Evolutionary conservation across 2,888 invertebrate genomes (phyloP).

Genomic region (Amiota communis): DNA sequence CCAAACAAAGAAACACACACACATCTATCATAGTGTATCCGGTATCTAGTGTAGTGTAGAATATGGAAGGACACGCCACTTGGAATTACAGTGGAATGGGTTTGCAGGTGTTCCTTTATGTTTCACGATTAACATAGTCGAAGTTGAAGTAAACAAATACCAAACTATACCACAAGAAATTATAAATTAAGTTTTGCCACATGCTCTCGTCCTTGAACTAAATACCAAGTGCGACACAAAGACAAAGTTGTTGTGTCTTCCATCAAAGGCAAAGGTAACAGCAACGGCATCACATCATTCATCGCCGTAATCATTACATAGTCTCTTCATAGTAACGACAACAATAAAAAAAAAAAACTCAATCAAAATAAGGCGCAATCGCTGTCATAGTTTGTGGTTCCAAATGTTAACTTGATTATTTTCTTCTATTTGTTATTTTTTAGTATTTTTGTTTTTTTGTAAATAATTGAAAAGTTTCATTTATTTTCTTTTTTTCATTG

Average conservation of each 20-base stretch:
- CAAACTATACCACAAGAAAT: conserved; percentile 2
- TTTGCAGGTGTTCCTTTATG: conserved; percentile 52
- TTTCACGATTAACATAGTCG: conserved; percentile 20
- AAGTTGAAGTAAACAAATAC: conserved; percentile 41
- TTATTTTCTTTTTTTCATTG: not conserved
- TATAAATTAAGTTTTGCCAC: conserved; percentile 54
- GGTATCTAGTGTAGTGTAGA: conserved; percentile 3
- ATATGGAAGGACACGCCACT: not conserved
- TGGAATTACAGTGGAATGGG: not conserved
- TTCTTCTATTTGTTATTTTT: too few species aligned
- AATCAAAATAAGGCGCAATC: conserved; percentile 15
- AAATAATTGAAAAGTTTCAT: conserved; percentile 63
- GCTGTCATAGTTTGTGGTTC: conserved; percentile 47
- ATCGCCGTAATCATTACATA: conserved; percentile 1
- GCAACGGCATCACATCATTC: too few species aligned
- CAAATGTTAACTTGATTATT: conserved; percentile 63
- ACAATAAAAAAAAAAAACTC: not conserved
- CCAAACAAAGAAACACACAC: not conserved
- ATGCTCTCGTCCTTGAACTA: conserved; percentile 58
- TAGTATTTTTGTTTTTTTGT: conserved; percentile 42
- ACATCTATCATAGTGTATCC: not conserved
- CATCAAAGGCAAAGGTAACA: not conserved
- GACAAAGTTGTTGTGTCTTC: conserved; percentile 31
- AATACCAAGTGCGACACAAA: conserved; percentile 44
- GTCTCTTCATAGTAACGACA: not conserved